phyloP scores from a whole-genome alignment of 1,140 invertebrate genomes.

The Bombus pascuorum region DNA sequence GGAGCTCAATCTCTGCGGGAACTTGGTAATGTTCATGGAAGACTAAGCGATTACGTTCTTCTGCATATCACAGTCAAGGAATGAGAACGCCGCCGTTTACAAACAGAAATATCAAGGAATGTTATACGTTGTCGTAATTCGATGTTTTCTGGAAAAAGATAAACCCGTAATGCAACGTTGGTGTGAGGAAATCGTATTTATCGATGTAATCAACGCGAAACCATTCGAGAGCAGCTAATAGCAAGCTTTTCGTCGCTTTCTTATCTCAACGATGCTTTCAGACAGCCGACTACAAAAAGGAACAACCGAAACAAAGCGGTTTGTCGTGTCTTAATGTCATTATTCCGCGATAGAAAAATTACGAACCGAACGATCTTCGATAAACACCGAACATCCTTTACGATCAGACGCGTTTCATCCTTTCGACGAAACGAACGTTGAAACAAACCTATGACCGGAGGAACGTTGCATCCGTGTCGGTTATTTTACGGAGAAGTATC shows the following conservation, averaged over 20 bases:
- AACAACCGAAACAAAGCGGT: background rate
- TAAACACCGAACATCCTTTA: constrained; percentile 8
- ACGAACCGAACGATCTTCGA: background rate
- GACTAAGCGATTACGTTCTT: too few relatives aligned
- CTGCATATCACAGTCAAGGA: too few relatives aligned
- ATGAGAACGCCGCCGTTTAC: too few relatives aligned
- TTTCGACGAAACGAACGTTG: background rate
- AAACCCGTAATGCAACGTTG: background rate
- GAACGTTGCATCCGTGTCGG: too few relatives aligned
- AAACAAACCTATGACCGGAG: background rate
- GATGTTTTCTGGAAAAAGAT: background rate
- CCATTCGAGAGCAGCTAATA: background rate
- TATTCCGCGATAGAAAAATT: background rate
- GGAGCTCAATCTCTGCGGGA: background rate
- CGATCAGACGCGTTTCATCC: constrained; percentile 1
- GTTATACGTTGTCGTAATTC: background rate
- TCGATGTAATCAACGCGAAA: constrained; percentile 26
- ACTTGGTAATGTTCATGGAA: background rate
- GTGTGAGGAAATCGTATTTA: background rate
- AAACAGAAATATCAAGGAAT: background rate
- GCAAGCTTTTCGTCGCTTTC: background rate
- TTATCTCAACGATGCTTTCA: background rate
- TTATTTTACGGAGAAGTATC: constrained; percentile 7
- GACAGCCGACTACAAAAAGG: background rate
- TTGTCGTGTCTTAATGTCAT: background rate